A percentile compares a stretch with the other conserved stretches of the same genome.
phyloP scores from a whole-genome alignment of 2,797 vertebrate species.

The Phataginus tetradactyla region DNA sequence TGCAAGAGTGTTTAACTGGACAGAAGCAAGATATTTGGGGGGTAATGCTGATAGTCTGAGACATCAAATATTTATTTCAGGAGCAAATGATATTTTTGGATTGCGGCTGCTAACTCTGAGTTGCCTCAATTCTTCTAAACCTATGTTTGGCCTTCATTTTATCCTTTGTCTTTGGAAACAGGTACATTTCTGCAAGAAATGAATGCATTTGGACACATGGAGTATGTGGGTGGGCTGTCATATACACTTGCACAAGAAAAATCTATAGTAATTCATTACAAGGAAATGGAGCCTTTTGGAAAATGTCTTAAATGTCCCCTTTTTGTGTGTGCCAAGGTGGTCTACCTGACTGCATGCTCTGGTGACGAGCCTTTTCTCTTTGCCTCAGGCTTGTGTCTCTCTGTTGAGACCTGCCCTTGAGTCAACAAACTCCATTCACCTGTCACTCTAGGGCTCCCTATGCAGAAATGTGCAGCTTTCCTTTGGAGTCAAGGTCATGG shows the following conservation, averaged over 20 bases:
- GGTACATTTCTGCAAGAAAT: background rate
- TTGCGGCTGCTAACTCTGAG: background rate
- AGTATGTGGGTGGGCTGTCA: background rate
- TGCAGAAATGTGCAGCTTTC: too few species aligned
- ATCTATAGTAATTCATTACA: background rate
- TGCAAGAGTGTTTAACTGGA: background rate
- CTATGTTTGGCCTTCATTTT: background rate
- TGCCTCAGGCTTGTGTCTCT: background rate
- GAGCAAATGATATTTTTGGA: background rate
- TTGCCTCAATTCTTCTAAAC: background rate
- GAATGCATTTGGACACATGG: background rate
- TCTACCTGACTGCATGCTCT: fast-evolving
- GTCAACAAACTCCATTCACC: too few species aligned
- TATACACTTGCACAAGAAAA: background rate
- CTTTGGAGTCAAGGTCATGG: too few species aligned
- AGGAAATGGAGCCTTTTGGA: background rate
- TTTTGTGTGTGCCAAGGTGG: background rate
- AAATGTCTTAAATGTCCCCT: background rate
- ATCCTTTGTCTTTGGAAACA: background rate
- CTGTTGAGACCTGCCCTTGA: background rate
- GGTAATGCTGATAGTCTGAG: background rate
- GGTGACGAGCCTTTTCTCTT: background rate
- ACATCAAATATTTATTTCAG: background rate
- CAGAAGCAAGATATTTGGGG: background rate
- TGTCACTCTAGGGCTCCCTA: too few species aligned